phyloP scores from a whole-genome alignment of 2,113 vertebrate species.

The Cnemophilus loriae region DNA sequence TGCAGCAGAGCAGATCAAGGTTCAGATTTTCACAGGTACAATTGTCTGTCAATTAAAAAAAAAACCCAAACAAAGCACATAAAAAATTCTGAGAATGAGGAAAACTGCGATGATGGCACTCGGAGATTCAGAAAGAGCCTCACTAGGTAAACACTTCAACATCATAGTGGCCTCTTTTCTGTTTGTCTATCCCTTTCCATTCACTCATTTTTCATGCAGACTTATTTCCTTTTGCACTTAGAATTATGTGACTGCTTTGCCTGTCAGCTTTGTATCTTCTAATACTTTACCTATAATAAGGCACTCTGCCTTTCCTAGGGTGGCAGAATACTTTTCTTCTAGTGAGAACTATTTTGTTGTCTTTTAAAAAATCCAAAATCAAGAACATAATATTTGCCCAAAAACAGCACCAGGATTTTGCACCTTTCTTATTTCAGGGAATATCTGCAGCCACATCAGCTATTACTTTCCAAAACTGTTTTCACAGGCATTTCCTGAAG shows the following conservation, averaged over 20 bases:
- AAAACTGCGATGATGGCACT: background rate
- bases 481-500: slow-evolving; percentile 67
- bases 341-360: background rate
- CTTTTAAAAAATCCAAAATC: background rate
- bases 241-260: background rate
- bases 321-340: background rate
- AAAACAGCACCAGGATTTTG: background rate
- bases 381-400: fast-evolving
- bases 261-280: background rate
- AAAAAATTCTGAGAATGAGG: slow-evolving; percentile 28
- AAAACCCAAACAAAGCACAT: fast-evolving
- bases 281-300: background rate
- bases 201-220: background rate
- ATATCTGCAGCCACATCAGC: slow-evolving; percentile 30
- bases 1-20: background rate
- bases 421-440: slow-evolving; percentile 37
- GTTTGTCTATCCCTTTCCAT: slow-evolving; percentile 20
- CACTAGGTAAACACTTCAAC: slow-evolving; percentile 3
- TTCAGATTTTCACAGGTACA: background rate
- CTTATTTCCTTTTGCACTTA: slow-evolving; percentile 12
- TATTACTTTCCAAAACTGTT: slow-evolving; percentile 48
- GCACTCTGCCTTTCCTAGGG: background rate
- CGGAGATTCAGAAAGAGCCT: background rate
- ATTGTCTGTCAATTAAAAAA: background rate
- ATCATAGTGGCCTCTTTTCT: background rate